Conservation (phyloP, 35 echinoderm and acorn worm genomes). For the Lytechinus pictus region DNA sequence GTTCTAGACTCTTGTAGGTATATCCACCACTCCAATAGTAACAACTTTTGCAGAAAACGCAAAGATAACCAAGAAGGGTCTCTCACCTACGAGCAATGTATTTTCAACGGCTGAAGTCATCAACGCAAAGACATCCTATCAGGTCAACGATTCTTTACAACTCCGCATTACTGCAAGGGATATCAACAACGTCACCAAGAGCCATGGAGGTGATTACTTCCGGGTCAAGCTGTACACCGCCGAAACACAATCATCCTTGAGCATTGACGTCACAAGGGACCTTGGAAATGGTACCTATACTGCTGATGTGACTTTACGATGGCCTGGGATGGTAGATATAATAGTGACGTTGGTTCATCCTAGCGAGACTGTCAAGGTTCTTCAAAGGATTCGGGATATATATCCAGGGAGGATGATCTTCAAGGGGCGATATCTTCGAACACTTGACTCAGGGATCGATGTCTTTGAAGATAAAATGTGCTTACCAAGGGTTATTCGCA, state of each 20-base stretch:
- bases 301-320: constrained; percentile 50
- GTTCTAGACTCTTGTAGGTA: no score
- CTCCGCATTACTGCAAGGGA: constrained; percentile 55
- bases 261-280: constrained; percentile 46
- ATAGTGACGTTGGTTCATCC: constrained; percentile 55
- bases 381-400: not conserved
- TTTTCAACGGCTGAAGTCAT: not conserved
- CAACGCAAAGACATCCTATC: not conserved
- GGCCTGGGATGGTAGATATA: constrained; percentile 39
- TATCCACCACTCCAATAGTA: no score
- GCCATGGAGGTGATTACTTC: constrained; percentile 58
- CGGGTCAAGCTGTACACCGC: constrained; percentile 45
- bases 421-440: not conserved
- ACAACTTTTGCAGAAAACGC: no score
- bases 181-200: not conserved
- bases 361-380: constrained; percentile 31
- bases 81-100: not conserved
- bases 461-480: not conserved
- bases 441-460: not conserved
- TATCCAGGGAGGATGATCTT: not conserved
- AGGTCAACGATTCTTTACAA: not conserved
- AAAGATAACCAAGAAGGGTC: not conserved
- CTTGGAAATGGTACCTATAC: constrained; percentile 64
- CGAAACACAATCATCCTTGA: not conserved
- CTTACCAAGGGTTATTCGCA: not conserved